Conservation (phyloP, 2,888 invertebrate genomes). For the Orthosia cruda region DNA sequence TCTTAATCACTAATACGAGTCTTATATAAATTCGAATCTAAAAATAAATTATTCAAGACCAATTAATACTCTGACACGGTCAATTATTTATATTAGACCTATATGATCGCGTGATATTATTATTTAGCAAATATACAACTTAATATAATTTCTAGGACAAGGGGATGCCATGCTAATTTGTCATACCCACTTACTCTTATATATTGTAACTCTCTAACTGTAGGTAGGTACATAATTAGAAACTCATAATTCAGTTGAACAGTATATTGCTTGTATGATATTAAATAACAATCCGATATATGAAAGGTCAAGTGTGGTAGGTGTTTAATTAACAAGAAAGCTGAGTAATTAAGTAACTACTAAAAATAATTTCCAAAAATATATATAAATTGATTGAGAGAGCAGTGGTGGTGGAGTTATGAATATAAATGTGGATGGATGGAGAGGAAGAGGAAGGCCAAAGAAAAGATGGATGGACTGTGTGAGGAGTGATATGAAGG, state of each 20-base stretch:
- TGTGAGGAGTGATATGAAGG: too few species aligned
- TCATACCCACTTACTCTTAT: not conserved
- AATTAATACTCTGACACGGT: conserved; percentile 2
- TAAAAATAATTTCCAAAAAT: too few species aligned
- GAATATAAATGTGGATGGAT: too few species aligned
- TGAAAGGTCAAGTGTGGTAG: not conserved
- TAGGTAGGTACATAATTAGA: conserved; percentile 9
- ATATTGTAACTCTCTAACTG: too few species aligned
- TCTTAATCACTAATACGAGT: too few species aligned
- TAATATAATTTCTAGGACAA: not conserved
- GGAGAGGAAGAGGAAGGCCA: too few species aligned
- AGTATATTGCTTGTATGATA: not conserved
- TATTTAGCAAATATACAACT: not conserved
- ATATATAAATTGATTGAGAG: too few species aligned
- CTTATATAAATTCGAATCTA: not conserved
- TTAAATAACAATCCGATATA: conserved; percentile 12
- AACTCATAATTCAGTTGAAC: not conserved
- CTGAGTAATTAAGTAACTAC: too few species aligned
- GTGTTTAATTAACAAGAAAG: conserved; percentile 4
- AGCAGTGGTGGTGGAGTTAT: too few species aligned
- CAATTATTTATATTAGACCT: conserved; percentile 12
- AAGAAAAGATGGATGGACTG: too few species aligned
- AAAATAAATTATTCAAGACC: not conserved
- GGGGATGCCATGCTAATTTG: conserved; percentile 21
- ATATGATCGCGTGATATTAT: conserved; percentile 23